phyloP scores from a whole-genome alignment of 2,797 vertebrate species.

The Distichodus sexfasciatus region DNA sequence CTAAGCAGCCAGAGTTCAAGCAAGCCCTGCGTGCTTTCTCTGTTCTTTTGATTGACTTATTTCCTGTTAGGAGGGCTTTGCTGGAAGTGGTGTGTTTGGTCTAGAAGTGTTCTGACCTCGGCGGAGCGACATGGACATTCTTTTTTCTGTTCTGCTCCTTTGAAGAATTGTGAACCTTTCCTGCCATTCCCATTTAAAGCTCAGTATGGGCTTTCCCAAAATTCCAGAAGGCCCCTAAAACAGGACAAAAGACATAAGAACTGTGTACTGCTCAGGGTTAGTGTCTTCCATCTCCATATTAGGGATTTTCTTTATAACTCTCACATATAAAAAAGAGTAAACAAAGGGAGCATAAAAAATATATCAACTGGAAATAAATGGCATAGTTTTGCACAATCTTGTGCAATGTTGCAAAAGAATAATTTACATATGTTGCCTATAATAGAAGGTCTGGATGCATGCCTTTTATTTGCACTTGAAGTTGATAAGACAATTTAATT shows the following conservation, averaged over 20 bases:
- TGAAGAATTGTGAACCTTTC: not conserved
- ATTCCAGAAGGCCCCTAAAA: too few species aligned
- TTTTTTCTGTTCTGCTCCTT: not conserved
- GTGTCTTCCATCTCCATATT: too few species aligned
- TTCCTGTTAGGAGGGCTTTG: slow-evolving; percentile 15
- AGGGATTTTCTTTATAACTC: too few species aligned
- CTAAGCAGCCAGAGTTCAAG: slow-evolving; percentile 16
- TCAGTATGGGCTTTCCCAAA: too few species aligned
- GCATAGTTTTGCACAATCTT: not conserved
- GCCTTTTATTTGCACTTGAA: not conserved
- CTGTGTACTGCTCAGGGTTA: too few species aligned
- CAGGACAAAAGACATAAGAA: too few species aligned
- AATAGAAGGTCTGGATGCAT: not conserved
- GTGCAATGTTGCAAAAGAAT: not conserved
- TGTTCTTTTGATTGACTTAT: slow-evolving; percentile 3
- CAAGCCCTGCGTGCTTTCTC: not conserved
- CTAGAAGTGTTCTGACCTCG: not conserved
- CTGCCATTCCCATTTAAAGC: too few species aligned
- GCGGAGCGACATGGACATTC: not conserved
- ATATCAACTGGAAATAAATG: too few species aligned
- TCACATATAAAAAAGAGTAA: too few species aligned
- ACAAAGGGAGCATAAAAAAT: too few species aligned
- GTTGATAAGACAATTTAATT: not conserved
- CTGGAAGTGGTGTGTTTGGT: not conserved
- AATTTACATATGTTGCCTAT: too few species aligned